These are phyloP conservation scores for Channa argus DNA, from an alignment of 2,113 vertebrate genomes.

Conservation along the genomic window DNA sequence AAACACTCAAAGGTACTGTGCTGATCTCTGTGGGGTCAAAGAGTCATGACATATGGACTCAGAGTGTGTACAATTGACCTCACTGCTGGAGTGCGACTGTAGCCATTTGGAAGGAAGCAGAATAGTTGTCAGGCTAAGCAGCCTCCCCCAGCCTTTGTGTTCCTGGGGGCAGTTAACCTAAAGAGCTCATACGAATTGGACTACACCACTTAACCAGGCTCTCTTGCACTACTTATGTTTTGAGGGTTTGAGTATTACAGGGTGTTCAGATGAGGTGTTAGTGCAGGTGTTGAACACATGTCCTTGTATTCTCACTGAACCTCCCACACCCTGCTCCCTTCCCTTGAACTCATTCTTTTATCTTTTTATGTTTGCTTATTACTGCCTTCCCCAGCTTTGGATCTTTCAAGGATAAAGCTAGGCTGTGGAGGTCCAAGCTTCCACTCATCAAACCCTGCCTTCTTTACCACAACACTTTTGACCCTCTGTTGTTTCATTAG, in stretches of 20 bases:
- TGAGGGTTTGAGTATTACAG: slow-evolving; percentile 41
- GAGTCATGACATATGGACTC: slow-evolving; percentile 47
- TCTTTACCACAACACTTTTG: slow-evolving; percentile 67
- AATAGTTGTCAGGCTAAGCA: slow-evolving; percentile 43
- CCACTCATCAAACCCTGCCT: slow-evolving; percentile 45
- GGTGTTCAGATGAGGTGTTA: slow-evolving; percentile 59
- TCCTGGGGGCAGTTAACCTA: slow-evolving; percentile 54
- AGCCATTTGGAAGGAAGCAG: slow-evolving; percentile 53
- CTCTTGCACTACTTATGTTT: slow-evolving; percentile 60
- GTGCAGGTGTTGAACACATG: slow-evolving; percentile 80
- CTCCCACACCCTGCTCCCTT: slow-evolving; percentile 22
- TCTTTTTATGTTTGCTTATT: slow-evolving; percentile 48
- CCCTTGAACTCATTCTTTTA: slow-evolving; percentile 38
- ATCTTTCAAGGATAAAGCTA: slow-evolving; percentile 15
- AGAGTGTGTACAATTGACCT: slow-evolving; percentile 62
- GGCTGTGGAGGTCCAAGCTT: slow-evolving; percentile 70
- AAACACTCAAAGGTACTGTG: slow-evolving; percentile 65
- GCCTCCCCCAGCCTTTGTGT: slow-evolving; percentile 35
- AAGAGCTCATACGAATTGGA: slow-evolving; percentile 48
- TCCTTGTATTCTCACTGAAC: slow-evolving; percentile 30
- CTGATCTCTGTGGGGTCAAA: slow-evolving; percentile 57
- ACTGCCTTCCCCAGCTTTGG: slow-evolving; percentile 23
- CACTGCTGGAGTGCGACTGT: slow-evolving; percentile 61
- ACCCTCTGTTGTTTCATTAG: slow-evolving; percentile 68
- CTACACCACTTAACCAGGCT: slow-evolving; percentile 45